phyloP scores from a whole-genome alignment of 2,113 vertebrate genomes.

The Lophochroa leadbeateri region DNA sequence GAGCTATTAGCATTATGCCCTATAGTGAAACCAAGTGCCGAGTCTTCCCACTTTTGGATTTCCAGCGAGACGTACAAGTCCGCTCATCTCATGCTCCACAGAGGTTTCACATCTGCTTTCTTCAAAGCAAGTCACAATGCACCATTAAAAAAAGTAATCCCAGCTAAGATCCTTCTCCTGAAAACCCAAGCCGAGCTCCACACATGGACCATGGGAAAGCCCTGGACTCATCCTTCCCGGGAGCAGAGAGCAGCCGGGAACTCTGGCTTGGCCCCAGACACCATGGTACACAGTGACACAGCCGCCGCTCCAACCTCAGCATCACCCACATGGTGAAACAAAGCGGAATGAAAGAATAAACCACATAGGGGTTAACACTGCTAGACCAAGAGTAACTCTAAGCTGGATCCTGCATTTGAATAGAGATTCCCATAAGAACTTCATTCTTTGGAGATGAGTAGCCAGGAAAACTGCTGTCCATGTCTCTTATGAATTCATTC shows the following conservation, averaged over 20 bases:
- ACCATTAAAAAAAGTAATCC: background rate
- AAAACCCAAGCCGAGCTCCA: background rate
- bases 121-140: rapidly evolving
- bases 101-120: background rate
- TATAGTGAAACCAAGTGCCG: too few relatives aligned
- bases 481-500: background rate
- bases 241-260: too few relatives aligned
- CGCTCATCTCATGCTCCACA: rapidly evolving
- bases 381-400: background rate
- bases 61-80: rapidly evolving
- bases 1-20: rapidly evolving
- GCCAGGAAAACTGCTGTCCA: background rate
- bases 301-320: too few relatives aligned
- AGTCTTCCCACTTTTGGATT: background rate
- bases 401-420: rapidly evolving
- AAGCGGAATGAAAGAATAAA: background rate
- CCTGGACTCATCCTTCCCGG: rapidly evolving
- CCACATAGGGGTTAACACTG: rapidly evolving
- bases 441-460: background rate
- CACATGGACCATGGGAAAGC: rapidly evolving
- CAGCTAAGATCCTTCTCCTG: background rate
- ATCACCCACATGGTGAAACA: rapidly evolving
- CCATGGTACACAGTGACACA: too few relatives aligned
- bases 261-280: too few relatives aligned
- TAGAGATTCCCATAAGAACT: background rate